phyloP scores from a whole-genome alignment of 2,888 invertebrate species.

The Antitype chi region DNA sequence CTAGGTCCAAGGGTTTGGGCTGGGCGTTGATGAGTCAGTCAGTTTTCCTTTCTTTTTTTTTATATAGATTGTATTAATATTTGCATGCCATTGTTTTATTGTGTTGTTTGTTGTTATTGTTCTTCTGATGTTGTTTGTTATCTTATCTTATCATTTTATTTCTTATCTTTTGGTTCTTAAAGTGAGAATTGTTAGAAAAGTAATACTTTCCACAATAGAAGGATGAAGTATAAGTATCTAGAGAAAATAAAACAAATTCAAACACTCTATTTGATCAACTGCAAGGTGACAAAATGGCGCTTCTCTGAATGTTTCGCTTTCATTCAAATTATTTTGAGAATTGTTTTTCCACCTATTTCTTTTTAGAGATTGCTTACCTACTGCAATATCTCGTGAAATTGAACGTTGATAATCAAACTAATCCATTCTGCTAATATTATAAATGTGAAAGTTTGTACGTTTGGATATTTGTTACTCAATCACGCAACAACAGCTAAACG shows the following conservation, averaged over 20 bases:
- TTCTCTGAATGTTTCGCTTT: neutral
- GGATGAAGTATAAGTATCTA: neutral
- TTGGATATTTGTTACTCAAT: no score
- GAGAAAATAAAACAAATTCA: conserved; percentile 2
- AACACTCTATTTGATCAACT: conserved; percentile 19
- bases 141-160: no score
- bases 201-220: conserved; percentile 40
- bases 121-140: no score
- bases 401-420: neutral
- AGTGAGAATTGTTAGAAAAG: conserved; percentile 10
- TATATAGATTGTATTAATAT: no score
- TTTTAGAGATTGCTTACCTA: neutral
- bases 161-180: neutral
- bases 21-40: no score
- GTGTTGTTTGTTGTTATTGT: no score
- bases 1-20: no score
- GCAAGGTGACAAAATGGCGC: neutral
- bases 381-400: neutral
- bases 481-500: no score
- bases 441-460: no score
- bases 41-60: no score
- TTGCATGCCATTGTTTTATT: no score
- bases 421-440: no score
- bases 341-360: neutral
- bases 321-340: neutral